Percentiles rank a stretch among this genome's conserved stretches.
Conservation (phyloP, 2,113 vertebrate species). For the Laticauda laticaudata region DNA sequence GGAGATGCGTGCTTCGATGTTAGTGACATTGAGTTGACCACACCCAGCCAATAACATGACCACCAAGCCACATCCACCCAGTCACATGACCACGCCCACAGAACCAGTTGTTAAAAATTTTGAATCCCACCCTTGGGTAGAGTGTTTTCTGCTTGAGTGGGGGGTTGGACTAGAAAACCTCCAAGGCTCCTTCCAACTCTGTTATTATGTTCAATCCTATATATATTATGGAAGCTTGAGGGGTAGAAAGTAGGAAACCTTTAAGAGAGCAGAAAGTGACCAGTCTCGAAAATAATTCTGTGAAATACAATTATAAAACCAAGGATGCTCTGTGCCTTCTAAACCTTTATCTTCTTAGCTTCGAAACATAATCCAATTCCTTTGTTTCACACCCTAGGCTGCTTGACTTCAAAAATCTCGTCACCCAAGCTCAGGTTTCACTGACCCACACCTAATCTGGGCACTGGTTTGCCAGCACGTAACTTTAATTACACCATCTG, state of each 20-base stretch:
- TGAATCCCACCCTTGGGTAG: too few relatives aligned
- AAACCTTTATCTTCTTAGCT: constrained; percentile 12
- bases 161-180: too few relatives aligned
- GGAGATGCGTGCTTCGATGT: too few relatives aligned
- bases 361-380: constrained; percentile 2
- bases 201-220: neutral
- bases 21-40: too few relatives aligned
- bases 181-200: neutral
- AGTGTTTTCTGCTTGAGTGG: too few relatives aligned
- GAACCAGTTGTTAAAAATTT: too few relatives aligned
- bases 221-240: neutral
- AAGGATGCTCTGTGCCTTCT: neutral
- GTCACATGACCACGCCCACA: too few relatives aligned
- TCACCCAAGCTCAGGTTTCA: constrained; percentile 16
- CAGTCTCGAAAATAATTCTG: neutral
- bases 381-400: neutral
- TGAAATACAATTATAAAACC: neutral
- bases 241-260: constrained; percentile 27
- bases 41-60: too few relatives aligned
- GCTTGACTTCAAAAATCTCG: constrained; percentile 33
- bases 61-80: too few relatives aligned
- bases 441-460: constrained; percentile 10
- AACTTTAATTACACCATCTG: constrained; percentile 22
- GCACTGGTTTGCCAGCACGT: neutral
- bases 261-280: neutral